phyloP scores from a whole-genome alignment of 2,113 vertebrate genomes.

The Dasypus novemcinctus region DNA sequence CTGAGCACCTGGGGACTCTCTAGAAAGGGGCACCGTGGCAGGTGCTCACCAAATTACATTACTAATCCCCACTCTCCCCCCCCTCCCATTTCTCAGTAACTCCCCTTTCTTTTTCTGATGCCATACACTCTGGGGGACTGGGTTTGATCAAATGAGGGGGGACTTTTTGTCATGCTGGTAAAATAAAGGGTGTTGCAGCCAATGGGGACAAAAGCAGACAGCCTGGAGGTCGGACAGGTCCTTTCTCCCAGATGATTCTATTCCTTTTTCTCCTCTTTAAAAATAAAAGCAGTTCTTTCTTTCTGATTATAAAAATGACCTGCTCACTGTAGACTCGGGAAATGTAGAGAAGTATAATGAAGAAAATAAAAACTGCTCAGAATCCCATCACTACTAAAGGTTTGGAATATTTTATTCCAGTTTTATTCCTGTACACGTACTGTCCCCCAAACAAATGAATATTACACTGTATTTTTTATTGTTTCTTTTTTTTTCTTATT shows the following conservation, averaged over 20 bases:
- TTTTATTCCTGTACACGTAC: background rate
- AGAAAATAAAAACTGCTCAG: background rate
- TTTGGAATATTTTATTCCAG: background rate
- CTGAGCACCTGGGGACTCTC: background rate
- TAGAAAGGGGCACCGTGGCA: background rate
- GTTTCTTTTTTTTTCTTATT: background rate
- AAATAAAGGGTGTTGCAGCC: background rate
- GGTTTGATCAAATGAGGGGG: background rate
- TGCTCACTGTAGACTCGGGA: background rate
- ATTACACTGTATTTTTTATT: accelerated
- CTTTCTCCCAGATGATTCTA: background rate
- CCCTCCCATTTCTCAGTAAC: background rate
- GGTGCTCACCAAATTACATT: accelerated
- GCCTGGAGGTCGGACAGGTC: background rate
- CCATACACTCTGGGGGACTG: background rate
- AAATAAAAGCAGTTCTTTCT: background rate
- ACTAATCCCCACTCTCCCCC: accelerated
- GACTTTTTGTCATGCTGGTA: background rate
- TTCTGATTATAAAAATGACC: background rate
- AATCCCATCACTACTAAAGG: background rate
- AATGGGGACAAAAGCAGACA: background rate
- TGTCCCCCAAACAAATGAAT: background rate
- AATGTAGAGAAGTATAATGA: background rate
- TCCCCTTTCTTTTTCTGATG: background rate
- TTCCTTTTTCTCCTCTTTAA: background rate